Evolutionary conservation across 1,140 invertebrate species (phyloP), one percentile per base, ranked within the genome.

Genomic region (Whitmania pigra): DNA sequence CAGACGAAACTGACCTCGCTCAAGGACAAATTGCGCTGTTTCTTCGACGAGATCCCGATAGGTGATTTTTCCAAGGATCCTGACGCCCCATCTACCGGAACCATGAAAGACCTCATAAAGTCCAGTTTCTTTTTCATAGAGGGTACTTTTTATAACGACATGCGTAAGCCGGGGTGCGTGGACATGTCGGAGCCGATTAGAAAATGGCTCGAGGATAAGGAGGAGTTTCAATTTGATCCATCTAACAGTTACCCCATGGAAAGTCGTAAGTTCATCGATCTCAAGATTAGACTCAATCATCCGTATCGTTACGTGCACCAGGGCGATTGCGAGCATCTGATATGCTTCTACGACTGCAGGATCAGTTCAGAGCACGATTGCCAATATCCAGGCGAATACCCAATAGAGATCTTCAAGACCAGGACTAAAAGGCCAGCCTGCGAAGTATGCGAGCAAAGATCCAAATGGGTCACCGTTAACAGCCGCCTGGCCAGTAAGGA

Each of bases 241-340:
- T 88, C 88, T 74, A 80, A 85, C 36, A 80, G 79, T 25, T 80
- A 77, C 0, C 76, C 77, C 22, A 90, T 92, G 89, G 85, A 87
- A 78, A 73, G 82, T 5, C 85, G 84, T 0, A 80, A 77, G 9
- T 85, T 93, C 60, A 81, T 87, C 60, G 86, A 89, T 73, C 81
- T 92, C 0, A 79, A 78, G 0, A 75, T 90, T 2, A 83, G 83
- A 71, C 83, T 92, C 69, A 90, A 90, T 0, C 87, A 87, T 77
- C 89, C 90, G 0, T 89, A 90, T 85, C 85, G 92, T 5, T 94
- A 92, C 82, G 83, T 89, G 49, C 91, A 93, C 82, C 89, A 92
- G 80, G 91, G 91, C 20, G 86, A 88, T 76, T 94, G 92, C 82
- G 91, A 94, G 80, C 92, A 94, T 81, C 77, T 93, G 0, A 85